These are phyloP conservation scores for Eremobia ochroleuca DNA, from an alignment of 2,888 invertebrate species.

Conservation along the genomic window DNA sequence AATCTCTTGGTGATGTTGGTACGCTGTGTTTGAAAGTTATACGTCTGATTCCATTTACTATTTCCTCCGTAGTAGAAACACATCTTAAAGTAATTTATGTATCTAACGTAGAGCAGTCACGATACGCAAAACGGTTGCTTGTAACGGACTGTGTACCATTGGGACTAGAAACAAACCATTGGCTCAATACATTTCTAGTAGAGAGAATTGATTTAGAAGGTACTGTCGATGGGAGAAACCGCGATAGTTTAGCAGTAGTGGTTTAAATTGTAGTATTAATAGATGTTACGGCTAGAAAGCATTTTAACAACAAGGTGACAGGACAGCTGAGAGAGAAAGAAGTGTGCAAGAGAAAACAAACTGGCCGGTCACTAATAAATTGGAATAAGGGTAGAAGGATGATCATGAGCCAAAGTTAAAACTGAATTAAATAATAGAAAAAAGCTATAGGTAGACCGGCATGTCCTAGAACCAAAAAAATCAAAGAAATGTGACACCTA, in stretches of 20 bases:
- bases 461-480: neutral
- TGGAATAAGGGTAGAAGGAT: neutral
- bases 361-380: neutral
- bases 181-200: conserved; percentile 38
- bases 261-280: neutral
- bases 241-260: neutral
- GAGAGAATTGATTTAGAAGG: conserved; percentile 54
- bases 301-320: neutral
- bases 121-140: conserved; percentile 59
- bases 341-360: neutral
- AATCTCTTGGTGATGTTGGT: neutral
- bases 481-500: neutral
- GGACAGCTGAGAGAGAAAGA: neutral
- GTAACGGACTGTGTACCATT: conserved; percentile 49
- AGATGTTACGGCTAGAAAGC: neutral
- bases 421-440: neutral
- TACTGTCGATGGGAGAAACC: conserved; percentile 21
- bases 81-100: conserved; percentile 62
- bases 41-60: conserved; percentile 24
- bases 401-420: too few species aligned
- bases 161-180: conserved; percentile 30
- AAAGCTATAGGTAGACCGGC: neutral
- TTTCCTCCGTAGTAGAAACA: conserved; percentile 19
- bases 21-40: neutral
- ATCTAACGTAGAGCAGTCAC: conserved; percentile 58